Evolutionary conservation across 2,888 invertebrate species (phyloP).

Genomic region (Athalia cordata): DNA sequence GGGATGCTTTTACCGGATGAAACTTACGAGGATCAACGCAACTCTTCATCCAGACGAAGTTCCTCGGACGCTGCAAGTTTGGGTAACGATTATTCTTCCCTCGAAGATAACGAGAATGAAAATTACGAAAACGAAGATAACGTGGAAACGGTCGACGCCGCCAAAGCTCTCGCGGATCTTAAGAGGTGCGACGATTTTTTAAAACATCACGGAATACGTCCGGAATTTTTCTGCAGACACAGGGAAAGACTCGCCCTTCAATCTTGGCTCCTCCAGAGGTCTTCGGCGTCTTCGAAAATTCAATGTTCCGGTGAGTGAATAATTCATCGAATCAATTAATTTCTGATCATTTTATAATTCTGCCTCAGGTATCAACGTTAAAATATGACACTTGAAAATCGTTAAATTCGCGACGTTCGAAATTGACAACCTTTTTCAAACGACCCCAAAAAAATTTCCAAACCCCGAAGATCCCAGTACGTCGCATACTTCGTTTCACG

Average conservation of each 20-base stretch:
- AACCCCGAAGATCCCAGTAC: too few species aligned
- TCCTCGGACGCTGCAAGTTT: slow-evolving; percentile 53
- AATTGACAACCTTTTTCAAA: too few species aligned
- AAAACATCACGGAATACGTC: slow-evolving; percentile 80
- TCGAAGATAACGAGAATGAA: background rate
- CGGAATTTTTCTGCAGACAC: slow-evolving; percentile 87
- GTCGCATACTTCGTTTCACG: too few species aligned
- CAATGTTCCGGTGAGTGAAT: slow-evolving; percentile 63
- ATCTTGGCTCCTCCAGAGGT: slow-evolving; percentile 64
- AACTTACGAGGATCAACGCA: slow-evolving; percentile 81
- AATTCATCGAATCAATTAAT: background rate
- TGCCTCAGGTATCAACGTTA: too few species aligned
- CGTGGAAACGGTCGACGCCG: slow-evolving; percentile 63
- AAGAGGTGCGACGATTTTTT: slow-evolving; percentile 80
- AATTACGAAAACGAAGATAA: slow-evolving; percentile 51
- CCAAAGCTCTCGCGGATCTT: slow-evolving; percentile 73
- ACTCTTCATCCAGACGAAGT: slow-evolving; percentile 58
- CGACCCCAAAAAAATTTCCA: too few species aligned
- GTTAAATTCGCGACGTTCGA: too few species aligned
- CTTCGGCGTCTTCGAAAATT: slow-evolving; percentile 56
- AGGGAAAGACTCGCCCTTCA: slow-evolving; percentile 73
- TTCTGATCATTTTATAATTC: background rate
- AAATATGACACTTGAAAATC: too few species aligned
- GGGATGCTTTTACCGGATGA: slow-evolving; percentile 86
- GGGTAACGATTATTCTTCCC: slow-evolving; percentile 46